These are phyloP conservation scores for Seriola aureovittata DNA, from an alignment of 2,113 vertebrate species.

Conservation along the genomic window DNA sequence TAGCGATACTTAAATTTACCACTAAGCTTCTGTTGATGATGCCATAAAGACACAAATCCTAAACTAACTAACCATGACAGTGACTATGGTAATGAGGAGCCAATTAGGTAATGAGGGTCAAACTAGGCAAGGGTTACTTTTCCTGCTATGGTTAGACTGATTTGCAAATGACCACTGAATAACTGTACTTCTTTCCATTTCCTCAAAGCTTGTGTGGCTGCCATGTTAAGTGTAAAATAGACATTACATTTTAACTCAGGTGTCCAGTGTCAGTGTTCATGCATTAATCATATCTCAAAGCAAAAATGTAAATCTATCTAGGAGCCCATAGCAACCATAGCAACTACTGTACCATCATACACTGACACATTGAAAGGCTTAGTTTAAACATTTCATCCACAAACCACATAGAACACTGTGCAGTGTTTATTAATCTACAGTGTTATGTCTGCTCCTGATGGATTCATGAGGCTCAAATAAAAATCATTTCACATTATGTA, in stretches of 20 bases:
- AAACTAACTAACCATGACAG: neutral
- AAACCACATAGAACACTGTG: neutral
- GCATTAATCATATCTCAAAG: neutral
- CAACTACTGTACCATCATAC: neutral
- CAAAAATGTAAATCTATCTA: neutral
- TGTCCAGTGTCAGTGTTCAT: neutral
- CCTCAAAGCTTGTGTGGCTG: neutral
- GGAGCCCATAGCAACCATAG: neutral
- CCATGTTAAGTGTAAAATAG: neutral
- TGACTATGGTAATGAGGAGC: neutral
- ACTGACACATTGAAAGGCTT: neutral
- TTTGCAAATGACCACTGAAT: neutral
- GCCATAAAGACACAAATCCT: neutral
- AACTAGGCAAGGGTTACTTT: neutral
- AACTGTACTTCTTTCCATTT: neutral
- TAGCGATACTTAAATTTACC: too few relatives aligned
- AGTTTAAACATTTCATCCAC: neutral
- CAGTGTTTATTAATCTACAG: neutral
- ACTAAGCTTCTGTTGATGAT: too few relatives aligned
- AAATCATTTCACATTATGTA: neutral
- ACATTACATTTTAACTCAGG: neutral
- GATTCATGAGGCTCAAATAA: neutral
- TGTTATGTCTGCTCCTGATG: neutral
- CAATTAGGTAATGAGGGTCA: neutral
- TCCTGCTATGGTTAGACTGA: neutral